phyloP scores from a whole-genome alignment of 2,797 vertebrate species.

The Diplodus sargus region DNA sequence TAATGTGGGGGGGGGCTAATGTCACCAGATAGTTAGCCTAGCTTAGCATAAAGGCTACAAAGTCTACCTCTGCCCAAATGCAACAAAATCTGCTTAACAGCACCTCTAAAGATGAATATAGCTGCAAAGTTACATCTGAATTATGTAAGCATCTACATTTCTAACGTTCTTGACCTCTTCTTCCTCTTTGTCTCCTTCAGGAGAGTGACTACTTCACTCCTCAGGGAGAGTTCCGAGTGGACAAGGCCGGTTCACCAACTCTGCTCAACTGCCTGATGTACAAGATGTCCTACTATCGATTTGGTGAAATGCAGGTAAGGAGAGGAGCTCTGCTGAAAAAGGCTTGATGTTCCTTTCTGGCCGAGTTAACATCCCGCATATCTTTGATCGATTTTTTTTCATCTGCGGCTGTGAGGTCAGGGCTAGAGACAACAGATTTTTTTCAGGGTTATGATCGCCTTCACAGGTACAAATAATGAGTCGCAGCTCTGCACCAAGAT shows the following conservation, averaged over 20 bases:
- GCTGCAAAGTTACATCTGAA: not conserved
- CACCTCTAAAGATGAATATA: not conserved
- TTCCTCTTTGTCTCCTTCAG: conserved; percentile 74
- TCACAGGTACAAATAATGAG: conserved; percentile 40
- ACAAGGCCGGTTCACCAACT: conserved; percentile 97
- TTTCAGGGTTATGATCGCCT: conserved; percentile 26
- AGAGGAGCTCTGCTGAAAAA: not conserved
- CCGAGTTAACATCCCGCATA: not conserved
- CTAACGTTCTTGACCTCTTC: not conserved
- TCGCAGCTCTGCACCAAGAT: conserved; percentile 24
- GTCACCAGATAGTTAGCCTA: not conserved
- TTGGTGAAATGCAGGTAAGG: conserved; percentile 99
- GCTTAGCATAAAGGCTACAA: not conserved
- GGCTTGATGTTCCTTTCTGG: not conserved
- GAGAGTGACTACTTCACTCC: conserved; percentile 99
- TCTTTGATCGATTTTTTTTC: conserved; percentile 15
- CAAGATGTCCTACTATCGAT: conserved; percentile 99
- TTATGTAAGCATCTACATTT: not conserved
- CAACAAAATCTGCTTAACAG: not conserved
- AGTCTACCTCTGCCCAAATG: not conserved
- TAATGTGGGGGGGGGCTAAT: not conserved
- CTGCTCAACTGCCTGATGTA: conserved; percentile 99
- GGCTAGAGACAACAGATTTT: conserved; percentile 4
- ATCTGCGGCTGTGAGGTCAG: conserved; percentile 12
- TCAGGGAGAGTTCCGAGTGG: conserved; percentile 98